Evolutionary conservation across 1,140 invertebrate genomes (phyloP).

Genomic region (Philotrypesis tridentata): DNA sequence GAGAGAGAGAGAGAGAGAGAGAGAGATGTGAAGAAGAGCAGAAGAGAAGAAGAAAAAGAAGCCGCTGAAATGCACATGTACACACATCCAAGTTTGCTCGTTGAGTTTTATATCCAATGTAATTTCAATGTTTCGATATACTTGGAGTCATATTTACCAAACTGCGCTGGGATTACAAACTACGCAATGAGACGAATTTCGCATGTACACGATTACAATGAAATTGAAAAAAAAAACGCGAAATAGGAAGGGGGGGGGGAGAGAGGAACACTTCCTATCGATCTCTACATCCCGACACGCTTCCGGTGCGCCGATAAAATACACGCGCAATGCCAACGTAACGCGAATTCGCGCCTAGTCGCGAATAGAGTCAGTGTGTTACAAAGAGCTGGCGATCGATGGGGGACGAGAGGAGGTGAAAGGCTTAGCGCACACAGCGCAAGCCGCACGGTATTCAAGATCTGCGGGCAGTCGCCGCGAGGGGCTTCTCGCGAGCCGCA

Average conservation of each 20-base stretch:
- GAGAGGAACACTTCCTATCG: neutral
- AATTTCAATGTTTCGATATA: too few species aligned
- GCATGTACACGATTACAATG: too few species aligned
- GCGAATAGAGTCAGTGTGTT: slow-evolving; percentile 27
- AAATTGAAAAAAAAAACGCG: neutral
- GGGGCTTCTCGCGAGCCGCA: slow-evolving; percentile 1
- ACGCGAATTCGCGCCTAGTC: neutral
- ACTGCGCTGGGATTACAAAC: too few species aligned
- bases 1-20: too few species aligned
- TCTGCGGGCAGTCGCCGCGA: slow-evolving; percentile 12
- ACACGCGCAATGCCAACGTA: neutral
- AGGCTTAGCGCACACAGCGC: slow-evolving; percentile 2
- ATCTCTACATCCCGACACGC: neutral
- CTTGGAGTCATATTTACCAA: too few species aligned
- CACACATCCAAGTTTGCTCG: too few species aligned
- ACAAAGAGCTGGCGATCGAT: slow-evolving; percentile 1
- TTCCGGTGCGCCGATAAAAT: neutral
- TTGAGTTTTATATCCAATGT: too few species aligned
- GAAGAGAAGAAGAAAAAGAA: too few species aligned
- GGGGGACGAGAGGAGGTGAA: neutral
- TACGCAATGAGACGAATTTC: too few species aligned
- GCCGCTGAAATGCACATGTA: too few species aligned
- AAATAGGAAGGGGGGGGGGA: neutral
- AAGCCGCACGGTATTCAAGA: neutral
- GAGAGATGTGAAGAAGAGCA: too few species aligned